phyloP scores from a whole-genome alignment of 2,888 invertebrate species.

The Cheilosia vernalis region DNA sequence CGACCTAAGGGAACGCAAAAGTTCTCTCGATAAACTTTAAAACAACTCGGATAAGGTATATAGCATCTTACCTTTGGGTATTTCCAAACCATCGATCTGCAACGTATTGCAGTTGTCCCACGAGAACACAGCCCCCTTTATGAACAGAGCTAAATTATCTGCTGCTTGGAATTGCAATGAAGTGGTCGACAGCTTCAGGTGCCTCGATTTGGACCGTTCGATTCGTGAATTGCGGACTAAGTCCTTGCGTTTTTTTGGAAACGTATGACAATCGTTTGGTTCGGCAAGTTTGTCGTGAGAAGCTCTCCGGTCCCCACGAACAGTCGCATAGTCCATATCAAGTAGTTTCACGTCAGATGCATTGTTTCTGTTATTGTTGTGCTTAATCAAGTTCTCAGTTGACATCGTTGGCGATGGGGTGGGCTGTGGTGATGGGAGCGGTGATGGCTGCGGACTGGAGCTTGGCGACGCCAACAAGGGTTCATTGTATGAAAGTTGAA shows the following conservation, averaged over 20 bases:
- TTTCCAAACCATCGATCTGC: slow-evolving; percentile 80
- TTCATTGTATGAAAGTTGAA: slow-evolving; percentile 48
- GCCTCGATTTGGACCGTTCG: slow-evolving; percentile 58
- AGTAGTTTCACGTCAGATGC: slow-evolving; percentile 45
- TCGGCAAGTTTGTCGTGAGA: slow-evolving; percentile 49
- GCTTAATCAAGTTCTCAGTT: slow-evolving; percentile 65
- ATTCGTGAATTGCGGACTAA: slow-evolving; percentile 60
- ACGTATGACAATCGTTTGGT: slow-evolving; percentile 53
- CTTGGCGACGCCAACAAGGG: slow-evolving; percentile 27
- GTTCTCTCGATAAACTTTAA: slow-evolving; percentile 14
- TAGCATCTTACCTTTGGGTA: slow-evolving; percentile 82
- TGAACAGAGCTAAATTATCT: slow-evolving; percentile 82
- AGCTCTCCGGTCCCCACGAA: slow-evolving; percentile 22
- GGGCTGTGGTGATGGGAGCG: slow-evolving; percentile 40
- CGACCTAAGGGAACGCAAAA: slow-evolving; percentile 84
- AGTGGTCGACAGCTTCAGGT: slow-evolving; percentile 60
- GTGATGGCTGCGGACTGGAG: slow-evolving; percentile 29
- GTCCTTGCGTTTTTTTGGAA: slow-evolving; percentile 69
- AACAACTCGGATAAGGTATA: not conserved
- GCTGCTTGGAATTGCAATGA: slow-evolving; percentile 81
- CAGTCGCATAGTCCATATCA: slow-evolving; percentile 41
- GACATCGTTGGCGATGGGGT: slow-evolving; percentile 48
- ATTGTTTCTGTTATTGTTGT: slow-evolving; percentile 55
- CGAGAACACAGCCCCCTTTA: slow-evolving; percentile 80
- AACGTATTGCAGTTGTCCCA: slow-evolving; percentile 76